Percentiles rank a stretch among this genome's conserved stretches.
Evolutionary conservation across 2,797 vertebrate species (phyloP).

Genomic region (Tenualosa thibaudeaui): DNA sequence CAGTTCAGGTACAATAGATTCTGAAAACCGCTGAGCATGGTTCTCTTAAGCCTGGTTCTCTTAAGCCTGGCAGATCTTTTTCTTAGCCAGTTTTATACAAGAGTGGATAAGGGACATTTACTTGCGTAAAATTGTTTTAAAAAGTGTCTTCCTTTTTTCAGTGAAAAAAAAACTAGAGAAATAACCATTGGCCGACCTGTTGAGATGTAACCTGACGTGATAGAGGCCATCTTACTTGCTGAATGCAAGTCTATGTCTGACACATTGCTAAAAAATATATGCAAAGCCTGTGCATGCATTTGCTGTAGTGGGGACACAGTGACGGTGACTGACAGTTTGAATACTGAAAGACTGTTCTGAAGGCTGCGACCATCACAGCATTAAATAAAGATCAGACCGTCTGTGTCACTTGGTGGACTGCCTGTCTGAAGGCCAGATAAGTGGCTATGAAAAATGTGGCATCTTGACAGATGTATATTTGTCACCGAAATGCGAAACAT

Average conservation of each 20-base stretch:
- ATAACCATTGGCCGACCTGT: background rate
- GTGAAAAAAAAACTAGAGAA: too few species aligned
- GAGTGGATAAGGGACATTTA: background rate
- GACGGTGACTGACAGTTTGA: slow-evolving; percentile 1
- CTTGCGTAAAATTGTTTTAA: background rate
- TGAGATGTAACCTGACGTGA: background rate
- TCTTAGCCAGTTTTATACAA: background rate
- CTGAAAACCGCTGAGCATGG: background rate
- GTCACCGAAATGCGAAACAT: background rate
- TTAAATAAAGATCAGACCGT: slow-evolving; percentile 18
- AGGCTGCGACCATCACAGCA: background rate
- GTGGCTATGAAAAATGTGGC: background rate
- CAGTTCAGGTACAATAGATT: background rate
- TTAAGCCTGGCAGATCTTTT: background rate
- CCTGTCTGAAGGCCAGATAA: background rate
- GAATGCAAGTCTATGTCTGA: background rate
- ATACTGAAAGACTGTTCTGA: background rate
- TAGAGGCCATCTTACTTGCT: background rate
- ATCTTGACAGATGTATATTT: slow-evolving; percentile 4
- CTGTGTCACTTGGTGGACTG: slow-evolving; percentile 1
- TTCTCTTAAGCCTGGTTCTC: background rate
- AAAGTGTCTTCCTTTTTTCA: too few species aligned
- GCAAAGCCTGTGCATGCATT: background rate
- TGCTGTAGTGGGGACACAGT: background rate
- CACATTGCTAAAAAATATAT: background rate